These are phyloP conservation scores for Acanthornis magna DNA, from an alignment of 2,797 vertebrate species.

Conservation along the genomic window DNA sequence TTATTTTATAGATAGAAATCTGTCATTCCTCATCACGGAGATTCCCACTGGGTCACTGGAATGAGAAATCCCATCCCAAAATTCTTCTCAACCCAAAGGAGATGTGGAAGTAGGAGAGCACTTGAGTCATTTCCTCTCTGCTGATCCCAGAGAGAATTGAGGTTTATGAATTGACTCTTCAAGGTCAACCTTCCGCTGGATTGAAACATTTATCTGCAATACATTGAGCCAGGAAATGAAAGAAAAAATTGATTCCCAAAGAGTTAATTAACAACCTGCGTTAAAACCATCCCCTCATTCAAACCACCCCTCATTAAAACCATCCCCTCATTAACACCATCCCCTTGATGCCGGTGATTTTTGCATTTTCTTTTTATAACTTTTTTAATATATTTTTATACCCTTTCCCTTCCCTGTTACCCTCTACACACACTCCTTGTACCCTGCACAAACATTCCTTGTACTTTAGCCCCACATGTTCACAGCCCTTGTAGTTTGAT, in stretches of 20 bases:
- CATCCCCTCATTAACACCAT: too few species aligned
- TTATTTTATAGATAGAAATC: not conserved
- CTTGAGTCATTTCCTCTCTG: not conserved
- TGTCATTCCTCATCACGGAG: not conserved
- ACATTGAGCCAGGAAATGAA: not conserved
- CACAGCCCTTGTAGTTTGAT: too few species aligned
- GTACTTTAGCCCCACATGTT: too few species aligned
- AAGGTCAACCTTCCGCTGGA: not conserved
- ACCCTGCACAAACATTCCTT: too few species aligned
- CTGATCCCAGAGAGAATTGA: not conserved
- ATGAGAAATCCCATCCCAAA: not conserved
- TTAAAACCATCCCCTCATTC: not conserved
- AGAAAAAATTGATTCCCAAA: not conserved
- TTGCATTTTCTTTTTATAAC: too few species aligned
- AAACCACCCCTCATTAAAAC: not conserved
- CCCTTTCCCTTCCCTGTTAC: too few species aligned
- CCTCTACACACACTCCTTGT: too few species aligned
- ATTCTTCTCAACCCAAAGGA: not conserved
- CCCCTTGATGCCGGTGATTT: too few species aligned
- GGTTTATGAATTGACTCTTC: not conserved
- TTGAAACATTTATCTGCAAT: not conserved
- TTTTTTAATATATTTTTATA: too few species aligned
- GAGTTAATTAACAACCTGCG: not conserved
- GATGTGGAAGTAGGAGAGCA: rapidly evolving
- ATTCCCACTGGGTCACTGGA: not conserved